Conservation (phyloP, 2,888 invertebrate species). For the Oligia latruncula region DNA sequence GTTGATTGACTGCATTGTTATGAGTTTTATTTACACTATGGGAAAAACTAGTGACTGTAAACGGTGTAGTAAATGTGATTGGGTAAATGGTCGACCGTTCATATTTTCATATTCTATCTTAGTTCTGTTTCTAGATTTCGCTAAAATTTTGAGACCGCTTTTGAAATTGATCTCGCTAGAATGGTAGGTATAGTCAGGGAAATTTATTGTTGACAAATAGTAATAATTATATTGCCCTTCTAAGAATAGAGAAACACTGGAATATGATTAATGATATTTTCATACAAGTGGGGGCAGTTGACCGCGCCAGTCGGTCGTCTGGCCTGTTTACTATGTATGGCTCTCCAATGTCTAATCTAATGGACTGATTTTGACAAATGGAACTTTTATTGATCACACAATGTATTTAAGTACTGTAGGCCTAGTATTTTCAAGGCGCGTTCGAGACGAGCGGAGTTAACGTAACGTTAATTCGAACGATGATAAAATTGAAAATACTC, state of each 20-base stretch:
- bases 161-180: background rate
- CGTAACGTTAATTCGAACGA: background rate
- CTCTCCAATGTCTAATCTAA: slow-evolving; percentile 15
- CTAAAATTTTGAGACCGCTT: background rate
- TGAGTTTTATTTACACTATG: no score
- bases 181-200: background rate
- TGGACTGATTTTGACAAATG: slow-evolving; percentile 38
- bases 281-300: slow-evolving; percentile 8
- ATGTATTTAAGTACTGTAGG: background rate
- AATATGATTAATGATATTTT: slow-evolving; percentile 30
- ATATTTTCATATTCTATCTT: no score
- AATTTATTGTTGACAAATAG: no score
- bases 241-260: background rate
- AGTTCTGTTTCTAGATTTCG: no score
- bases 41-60: no score
- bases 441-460: background rate
- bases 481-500: background rate
- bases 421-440: background rate
- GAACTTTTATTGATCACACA: slow-evolving; percentile 12
- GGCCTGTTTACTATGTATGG: background rate
- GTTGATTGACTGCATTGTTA: no score
- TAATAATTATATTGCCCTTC: background rate
- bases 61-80: no score
- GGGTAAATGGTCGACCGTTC: no score
- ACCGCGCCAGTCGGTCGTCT: slow-evolving; percentile 12